Base-by-base conservation (phyloP, 2,797 vertebrate species). In the Coregonus suidteri region DNA sequence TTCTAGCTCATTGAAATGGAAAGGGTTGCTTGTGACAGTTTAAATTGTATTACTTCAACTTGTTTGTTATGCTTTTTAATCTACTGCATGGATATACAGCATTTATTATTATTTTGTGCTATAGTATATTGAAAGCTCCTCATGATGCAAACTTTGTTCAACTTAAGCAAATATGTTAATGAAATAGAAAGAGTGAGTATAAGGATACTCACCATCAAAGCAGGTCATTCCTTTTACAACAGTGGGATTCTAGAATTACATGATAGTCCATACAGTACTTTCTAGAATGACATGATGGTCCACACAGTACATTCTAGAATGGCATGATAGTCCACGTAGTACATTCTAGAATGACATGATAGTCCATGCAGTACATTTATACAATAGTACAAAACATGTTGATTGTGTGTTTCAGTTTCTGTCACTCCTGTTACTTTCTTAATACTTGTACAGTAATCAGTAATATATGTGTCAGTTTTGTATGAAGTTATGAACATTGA, bases 101-200 rank as follows among this genome's bases (percentile, higher is more conserved):
- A 84, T 84, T 59, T 81, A 34, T 34, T 14, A 14, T 31, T 31
- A 83, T 88, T 77, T 80, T 72, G 89, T 74, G 35, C 74, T 53
- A 75, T 52, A 73, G 62, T 79, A 84, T 72, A 56, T 66, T 79
- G 77, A 75, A 79, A 71, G 68, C 73, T 75, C 77, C 74, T 75
- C 83, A 66, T 86, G 74, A 80, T 79, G 77, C 78, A 52, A 74
- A 56, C 70, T 77, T 84, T 80, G 47, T 81, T 87, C 79, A 80
- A 82, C 56, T 79, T 74, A 6, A 54, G 3, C 14, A 72, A 34
- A 30, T 53, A 14, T 72, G 71, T 54, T 66, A 14, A 31, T 16
- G 5, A 54, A 18, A 52, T 13, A 59, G 18, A 53, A 72, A 56
- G 14, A 73, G 69, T 56, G 52, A 85, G 75, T 52, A 53, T 25